Evolutionary conservation across 30 jellyfish, hydroid and myxozoan species (phyloP).

Genomic region (Cassiopea xamachana): DNA sequence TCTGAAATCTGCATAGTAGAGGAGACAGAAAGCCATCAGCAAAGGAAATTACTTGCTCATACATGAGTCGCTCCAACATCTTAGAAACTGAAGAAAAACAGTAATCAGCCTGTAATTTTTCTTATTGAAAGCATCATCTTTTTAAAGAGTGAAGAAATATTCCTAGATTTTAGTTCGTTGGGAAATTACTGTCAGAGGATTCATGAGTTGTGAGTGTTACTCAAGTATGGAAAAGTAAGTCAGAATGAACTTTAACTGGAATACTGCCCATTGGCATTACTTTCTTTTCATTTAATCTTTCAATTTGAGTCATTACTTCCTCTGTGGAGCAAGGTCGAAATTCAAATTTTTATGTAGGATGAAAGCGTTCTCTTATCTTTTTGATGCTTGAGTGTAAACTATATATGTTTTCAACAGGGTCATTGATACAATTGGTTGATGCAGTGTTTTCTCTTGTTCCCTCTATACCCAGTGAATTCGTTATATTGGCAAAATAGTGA

Average conservation of each 20-base stretch:
- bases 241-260: slow-evolving; percentile 10
- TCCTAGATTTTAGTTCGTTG: slow-evolving; percentile 24
- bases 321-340: slow-evolving; percentile 2
- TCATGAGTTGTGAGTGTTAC: neutral
- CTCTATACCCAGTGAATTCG: neutral
- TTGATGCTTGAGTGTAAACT: slow-evolving; percentile 4
- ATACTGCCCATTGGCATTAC: neutral
- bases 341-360: neutral
- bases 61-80: neutral
- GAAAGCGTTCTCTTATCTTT: neutral
- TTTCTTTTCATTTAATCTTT: neutral
- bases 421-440: neutral
- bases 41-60: slow-evolving; percentile 6
- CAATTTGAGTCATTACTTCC: neutral
- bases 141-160: neutral
- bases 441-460: neutral
- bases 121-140: slow-evolving; percentile 17
- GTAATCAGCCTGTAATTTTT: slow-evolving; percentile 3
- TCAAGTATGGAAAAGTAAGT: slow-evolving; percentile 22
- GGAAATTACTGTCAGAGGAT: neutral
- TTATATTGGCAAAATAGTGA: too few relatives aligned
- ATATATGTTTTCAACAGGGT: neutral
- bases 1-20: neutral
- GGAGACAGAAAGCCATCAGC: slow-evolving; percentile 20
- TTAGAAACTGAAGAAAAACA: slow-evolving; percentile 31